phyloP scores from a whole-genome alignment of 2,888 invertebrate species.

The Apotomis betuletana region DNA sequence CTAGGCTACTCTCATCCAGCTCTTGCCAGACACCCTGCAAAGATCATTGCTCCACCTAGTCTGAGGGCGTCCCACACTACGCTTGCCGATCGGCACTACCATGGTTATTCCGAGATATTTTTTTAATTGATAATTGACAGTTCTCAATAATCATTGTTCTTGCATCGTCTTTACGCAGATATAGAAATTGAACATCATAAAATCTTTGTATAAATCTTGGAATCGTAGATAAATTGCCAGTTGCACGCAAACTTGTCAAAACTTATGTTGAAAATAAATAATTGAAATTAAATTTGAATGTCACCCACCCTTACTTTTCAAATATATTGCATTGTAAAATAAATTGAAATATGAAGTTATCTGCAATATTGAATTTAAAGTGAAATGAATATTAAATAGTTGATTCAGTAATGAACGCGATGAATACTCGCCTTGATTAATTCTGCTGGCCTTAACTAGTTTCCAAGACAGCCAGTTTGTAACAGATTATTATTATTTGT shows the following conservation, averaged over 20 bases:
- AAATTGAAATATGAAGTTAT: neutral
- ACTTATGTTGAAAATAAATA: too few relatives aligned
- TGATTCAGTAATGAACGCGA: constrained; percentile 5
- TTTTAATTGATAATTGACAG: too few relatives aligned
- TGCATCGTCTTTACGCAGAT: too few relatives aligned
- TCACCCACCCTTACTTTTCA: neutral
- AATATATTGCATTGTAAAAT: neutral
- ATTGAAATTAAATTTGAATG: neutral
- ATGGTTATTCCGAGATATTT: too few relatives aligned
- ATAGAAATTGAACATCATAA: neutral
- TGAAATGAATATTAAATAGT: constrained; percentile 6
- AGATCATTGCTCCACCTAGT: too few relatives aligned
- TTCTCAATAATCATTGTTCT: too few relatives aligned
- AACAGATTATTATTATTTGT: too few relatives aligned
- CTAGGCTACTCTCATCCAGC: too few relatives aligned
- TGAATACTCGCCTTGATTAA: constrained; percentile 8
- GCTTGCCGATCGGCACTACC: too few relatives aligned
- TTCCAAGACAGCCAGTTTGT: neutral
- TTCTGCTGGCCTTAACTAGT: neutral
- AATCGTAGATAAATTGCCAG: neutral
- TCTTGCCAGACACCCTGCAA: too few relatives aligned
- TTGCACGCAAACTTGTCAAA: too few relatives aligned
- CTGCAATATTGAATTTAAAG: constrained; percentile 9
- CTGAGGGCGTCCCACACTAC: too few relatives aligned
- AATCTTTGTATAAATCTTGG: neutral